Evolutionary conservation across 2,888 invertebrate genomes (phyloP).

Genomic region (Metellina segmentata): DNA sequence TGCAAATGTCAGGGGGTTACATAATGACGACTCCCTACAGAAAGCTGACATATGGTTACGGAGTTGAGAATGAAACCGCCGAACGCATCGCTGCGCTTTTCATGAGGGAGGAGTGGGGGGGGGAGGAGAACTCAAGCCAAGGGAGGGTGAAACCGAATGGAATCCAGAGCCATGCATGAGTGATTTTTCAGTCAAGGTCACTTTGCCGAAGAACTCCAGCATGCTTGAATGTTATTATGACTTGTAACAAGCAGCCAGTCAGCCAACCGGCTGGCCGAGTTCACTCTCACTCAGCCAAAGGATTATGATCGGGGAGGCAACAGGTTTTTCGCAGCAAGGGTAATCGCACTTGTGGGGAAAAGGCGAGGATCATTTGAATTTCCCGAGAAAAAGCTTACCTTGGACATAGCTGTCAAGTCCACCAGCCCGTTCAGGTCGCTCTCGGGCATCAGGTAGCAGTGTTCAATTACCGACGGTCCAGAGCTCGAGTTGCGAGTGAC

Average conservation of each 20-base stretch:
- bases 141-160: slow-evolving; percentile 45
- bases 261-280: slow-evolving; percentile 54
- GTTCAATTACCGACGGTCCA: slow-evolving; percentile 1
- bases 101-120: slow-evolving; percentile 17
- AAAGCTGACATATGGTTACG: slow-evolving; percentile 53
- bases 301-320: slow-evolving; percentile 52
- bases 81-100: slow-evolving; percentile 33
- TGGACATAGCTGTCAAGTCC: slow-evolving; percentile 64
- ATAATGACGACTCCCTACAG: slow-evolving; percentile 32
- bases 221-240: slow-evolving; percentile 28
- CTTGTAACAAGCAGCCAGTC: slow-evolving; percentile 29
- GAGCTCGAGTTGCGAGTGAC: slow-evolving; percentile 28
- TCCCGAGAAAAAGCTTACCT: slow-evolving; percentile 43
- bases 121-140: neutral
- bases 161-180: slow-evolving; percentile 56
- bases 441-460: slow-evolving; percentile 63
- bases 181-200: slow-evolving; percentile 74
- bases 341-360: slow-evolving; percentile 68
- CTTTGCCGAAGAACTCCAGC: slow-evolving; percentile 29
- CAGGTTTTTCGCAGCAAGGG: slow-evolving; percentile 58
- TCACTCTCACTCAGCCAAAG: slow-evolving; percentile 45
- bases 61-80: neutral
- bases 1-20: slow-evolving; percentile 32
- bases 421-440: slow-evolving; percentile 36
- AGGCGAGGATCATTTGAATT: neutral